Evolutionary conservation across 2,888 invertebrate genomes (phyloP).

Genomic region (Serripes groenlandicus): DNA sequence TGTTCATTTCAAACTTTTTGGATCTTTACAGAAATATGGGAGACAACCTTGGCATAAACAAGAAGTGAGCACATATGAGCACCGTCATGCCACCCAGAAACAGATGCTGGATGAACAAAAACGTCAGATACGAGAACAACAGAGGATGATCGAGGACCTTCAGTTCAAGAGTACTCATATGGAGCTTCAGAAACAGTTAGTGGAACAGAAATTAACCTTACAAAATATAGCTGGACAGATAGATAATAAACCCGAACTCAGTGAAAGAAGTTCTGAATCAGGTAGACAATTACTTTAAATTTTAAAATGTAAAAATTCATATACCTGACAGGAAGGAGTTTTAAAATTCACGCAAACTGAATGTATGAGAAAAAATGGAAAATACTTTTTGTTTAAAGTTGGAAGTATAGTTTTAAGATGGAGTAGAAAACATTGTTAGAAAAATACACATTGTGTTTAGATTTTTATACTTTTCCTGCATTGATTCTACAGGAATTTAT

Average conservation of each 20-base stretch:
- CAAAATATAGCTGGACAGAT: constrained; percentile 72
- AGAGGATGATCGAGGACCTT: constrained; percentile 81
- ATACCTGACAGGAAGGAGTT: too few relatives aligned
- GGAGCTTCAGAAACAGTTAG: constrained; percentile 63
- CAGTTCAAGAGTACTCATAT: constrained; percentile 71
- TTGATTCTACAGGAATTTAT: too few relatives aligned
- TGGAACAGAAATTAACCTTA: constrained; percentile 70
- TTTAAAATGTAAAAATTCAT: too few relatives aligned
- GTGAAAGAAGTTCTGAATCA: background rate
- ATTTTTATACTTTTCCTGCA: too few relatives aligned
- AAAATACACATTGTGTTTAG: too few relatives aligned
- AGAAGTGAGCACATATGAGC: constrained; percentile 79
- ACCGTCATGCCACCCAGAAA: constrained; percentile 84
- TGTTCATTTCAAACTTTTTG: too few relatives aligned
- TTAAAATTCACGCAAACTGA: too few relatives aligned
- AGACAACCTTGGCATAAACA: constrained; percentile 81
- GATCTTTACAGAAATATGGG: constrained; percentile 71
- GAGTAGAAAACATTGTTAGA: too few relatives aligned
- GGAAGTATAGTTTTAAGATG: too few relatives aligned
- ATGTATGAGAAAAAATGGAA: too few relatives aligned
- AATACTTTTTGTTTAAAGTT: too few relatives aligned
- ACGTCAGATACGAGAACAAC: constrained; percentile 82
- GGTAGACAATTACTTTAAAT: too few relatives aligned
- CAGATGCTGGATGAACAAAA: constrained; percentile 83
- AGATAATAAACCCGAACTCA: background rate